Base-by-base conservation (phyloP, 2,888 invertebrate species). In the Nycteola revayana region DNA sequence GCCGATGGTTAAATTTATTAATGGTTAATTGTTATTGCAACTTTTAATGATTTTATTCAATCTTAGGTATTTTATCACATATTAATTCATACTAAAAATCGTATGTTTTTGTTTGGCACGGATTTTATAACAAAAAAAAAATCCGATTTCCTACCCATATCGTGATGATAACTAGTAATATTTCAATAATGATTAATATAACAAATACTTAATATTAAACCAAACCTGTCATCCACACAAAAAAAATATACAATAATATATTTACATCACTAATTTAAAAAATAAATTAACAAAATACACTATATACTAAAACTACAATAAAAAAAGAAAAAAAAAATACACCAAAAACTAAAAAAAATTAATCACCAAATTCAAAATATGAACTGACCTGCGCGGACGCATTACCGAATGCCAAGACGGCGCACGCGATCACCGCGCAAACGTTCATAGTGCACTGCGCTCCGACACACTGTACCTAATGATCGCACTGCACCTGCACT, bases 371-470 rank as follows among this genome's bases (percentile, higher is more conserved):
- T 27, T 25, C 10, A 29, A 36, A 23, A 23, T 17, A 36, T 10
- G 37, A 32, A 61, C 66, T 43, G 50, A 76, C 76, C 76, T 76
- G 73, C 55, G 72, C 63, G 28, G 28, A 40, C 46, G 60, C 60
- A 31, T 40, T 25, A 39, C 35, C 44, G 36, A 43, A 7, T 55
- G 55, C 57, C 32, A 51, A 34, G 17, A 70, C 37, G 65, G 67
- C 65, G 38, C 55, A 60, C 64, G 67, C 70, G 49, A 58, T 27
- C 20, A 43, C 45, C 36, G 51, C 56, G 48, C 66, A 70, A 67
- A 62, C 63, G 59, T 52, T 41, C 78, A 79, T 79, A 35, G 46
- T 72, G 73, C 70, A 75, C 66, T 55, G 67, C 44, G 37, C 41
- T 41, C 48, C 51, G 29, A 3, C 3, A 14, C 5, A 14, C 14